A percentile compares a stretch with the other conserved stretches of the same genome.
phyloP scores from a whole-genome alignment of 1,140 invertebrate species.

The Musca vetustissima region DNA sequence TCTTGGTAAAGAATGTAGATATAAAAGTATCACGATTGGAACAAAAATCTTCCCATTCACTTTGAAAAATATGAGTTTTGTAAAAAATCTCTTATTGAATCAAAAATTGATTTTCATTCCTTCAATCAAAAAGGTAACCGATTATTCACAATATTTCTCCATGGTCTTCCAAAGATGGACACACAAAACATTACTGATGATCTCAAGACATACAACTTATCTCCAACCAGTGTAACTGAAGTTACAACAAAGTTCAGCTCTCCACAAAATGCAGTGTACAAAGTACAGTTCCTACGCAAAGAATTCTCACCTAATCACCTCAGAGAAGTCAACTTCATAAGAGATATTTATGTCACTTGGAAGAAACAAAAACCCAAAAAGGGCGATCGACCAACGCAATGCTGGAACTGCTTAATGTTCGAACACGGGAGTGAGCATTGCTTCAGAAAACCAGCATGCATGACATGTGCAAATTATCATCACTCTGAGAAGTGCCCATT shows the following conservation, averaged over 20 bases:
- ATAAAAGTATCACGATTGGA: not conserved
- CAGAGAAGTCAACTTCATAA: not conserved
- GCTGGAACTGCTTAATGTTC: not conserved
- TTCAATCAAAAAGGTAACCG: too few species aligned
- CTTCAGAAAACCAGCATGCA: not conserved
- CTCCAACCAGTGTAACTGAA: not conserved
- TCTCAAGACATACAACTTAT: not conserved
- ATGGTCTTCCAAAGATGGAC: too few species aligned
- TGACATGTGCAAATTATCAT: not conserved
- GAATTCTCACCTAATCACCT: not conserved
- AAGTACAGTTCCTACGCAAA: not conserved
- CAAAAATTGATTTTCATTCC: not conserved
- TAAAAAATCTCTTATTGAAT: not conserved
- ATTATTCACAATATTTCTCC: too few species aligned
- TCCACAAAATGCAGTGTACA: not conserved
- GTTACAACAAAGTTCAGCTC: not conserved
- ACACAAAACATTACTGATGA: not conserved
- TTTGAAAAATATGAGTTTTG: not conserved
- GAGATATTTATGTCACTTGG: not conserved
- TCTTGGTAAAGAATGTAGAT: not conserved
- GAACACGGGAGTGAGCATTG: not conserved
- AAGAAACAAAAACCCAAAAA: not conserved
- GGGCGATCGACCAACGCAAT: not conserved
- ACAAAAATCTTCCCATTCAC: not conserved
- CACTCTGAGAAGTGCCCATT: not conserved